These are phyloP conservation scores for Entelurus aequoreus DNA, from an alignment of 2,113 vertebrate genomes.

Conservation along the genomic window DNA sequence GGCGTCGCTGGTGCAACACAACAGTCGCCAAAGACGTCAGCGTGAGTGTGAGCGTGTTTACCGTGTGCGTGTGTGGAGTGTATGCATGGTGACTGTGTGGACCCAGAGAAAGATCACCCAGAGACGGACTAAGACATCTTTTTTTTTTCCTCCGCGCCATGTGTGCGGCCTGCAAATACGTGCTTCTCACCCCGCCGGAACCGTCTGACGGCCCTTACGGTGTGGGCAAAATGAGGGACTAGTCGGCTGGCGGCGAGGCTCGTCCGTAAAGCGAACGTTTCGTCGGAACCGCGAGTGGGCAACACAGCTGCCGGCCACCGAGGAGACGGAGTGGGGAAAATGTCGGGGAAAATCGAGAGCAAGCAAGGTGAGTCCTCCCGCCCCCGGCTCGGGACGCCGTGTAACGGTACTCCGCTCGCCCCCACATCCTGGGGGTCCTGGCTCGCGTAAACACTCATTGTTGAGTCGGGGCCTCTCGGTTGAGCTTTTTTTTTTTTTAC, in stretches of 20 bases:
- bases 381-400: constrained; percentile 17
- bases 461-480: constrained; percentile 50
- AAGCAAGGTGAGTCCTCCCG: constrained; percentile 71
- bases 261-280: constrained; percentile 53
- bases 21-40: constrained; percentile 43
- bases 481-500: constrained; percentile 2
- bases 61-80: background rate
- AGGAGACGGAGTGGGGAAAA: constrained; percentile 49
- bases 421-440: constrained; percentile 8
- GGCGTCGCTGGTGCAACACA: constrained; percentile 38
- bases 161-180: constrained; percentile 45
- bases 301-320: constrained; percentile 56
- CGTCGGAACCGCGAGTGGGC: constrained; percentile 59
- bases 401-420: constrained; percentile 33
- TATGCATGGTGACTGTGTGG: constrained; percentile 12
- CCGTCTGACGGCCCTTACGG: constrained; percentile 46
- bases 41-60: constrained; percentile 15
- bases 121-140: constrained; percentile 51
- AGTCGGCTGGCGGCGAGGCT: constrained; percentile 53
- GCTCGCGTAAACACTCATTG: constrained; percentile 8
- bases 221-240: constrained; percentile 59
- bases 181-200: constrained; percentile 20
- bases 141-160: constrained; percentile 43
- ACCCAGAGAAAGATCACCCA: constrained; percentile 56
- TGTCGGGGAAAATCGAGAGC: constrained; percentile 79